Evolutionary conservation across 1,140 invertebrate species (phyloP).

Genomic region (Drosophila guanche): DNA sequence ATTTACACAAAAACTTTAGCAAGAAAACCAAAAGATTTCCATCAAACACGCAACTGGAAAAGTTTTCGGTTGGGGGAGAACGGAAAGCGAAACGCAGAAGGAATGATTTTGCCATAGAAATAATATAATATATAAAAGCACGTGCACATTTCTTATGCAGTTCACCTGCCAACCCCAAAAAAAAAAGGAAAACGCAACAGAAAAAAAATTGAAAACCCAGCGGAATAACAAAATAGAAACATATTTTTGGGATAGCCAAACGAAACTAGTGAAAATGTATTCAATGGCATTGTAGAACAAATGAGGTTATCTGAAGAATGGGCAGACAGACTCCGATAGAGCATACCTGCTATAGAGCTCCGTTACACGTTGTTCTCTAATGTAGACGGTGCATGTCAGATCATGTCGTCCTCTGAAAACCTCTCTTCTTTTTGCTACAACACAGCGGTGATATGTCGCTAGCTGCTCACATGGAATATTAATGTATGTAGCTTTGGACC

Average conservation of each 20-base stretch:
- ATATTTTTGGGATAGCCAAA: neutral
- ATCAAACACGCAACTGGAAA: slow-evolving; percentile 55
- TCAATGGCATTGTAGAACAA: slow-evolving; percentile 33
- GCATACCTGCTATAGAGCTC: neutral
- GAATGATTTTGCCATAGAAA: slow-evolving; percentile 18
- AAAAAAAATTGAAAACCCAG: neutral
- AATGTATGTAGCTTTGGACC: too few species aligned
- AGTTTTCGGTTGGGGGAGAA: slow-evolving; percentile 17
- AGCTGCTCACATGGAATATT: too few species aligned
- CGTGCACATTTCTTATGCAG: slow-evolving; percentile 47
- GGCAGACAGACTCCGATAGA: neutral
- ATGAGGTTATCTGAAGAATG: slow-evolving; percentile 37
- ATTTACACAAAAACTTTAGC: slow-evolving; percentile 31
- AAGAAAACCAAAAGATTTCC: slow-evolving; percentile 27
- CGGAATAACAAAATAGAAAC: slow-evolving; percentile 3
- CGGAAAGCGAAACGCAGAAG: slow-evolving; percentile 4
- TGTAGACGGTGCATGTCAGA: neutral
- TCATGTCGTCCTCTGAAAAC: too few species aligned
- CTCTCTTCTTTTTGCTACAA: too few species aligned
- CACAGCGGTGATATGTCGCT: too few species aligned
- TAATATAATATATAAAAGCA: slow-evolving; percentile 17
- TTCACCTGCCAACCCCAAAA: slow-evolving; percentile 20
- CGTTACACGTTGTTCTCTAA: too few species aligned
- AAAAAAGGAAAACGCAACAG: slow-evolving; percentile 6
- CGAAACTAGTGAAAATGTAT: slow-evolving; percentile 12